Evolutionary conservation across 2,797 vertebrate genomes (phyloP).

Genomic region (Phataginus tetradactyla): DNA sequence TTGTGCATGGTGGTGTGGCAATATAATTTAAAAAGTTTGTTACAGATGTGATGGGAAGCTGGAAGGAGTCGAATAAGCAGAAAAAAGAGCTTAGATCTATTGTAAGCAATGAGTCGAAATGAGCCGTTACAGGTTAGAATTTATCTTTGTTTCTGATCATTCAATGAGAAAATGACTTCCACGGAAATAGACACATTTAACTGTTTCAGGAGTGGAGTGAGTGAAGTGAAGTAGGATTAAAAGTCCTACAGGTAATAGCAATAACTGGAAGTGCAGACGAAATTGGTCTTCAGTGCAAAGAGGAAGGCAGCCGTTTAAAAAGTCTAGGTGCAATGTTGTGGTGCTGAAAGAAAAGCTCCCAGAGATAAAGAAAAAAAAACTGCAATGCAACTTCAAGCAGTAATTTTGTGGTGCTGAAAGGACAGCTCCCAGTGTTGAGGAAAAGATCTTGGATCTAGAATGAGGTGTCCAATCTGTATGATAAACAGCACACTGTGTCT

Average conservation of each 20-base stretch:
- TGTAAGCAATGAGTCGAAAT: constrained; percentile 93
- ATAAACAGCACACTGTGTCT: constrained; percentile 93
- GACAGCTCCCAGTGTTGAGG: constrained; percentile 90
- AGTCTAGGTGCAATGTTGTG: constrained; percentile 90
- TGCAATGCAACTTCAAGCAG: constrained; percentile 89
- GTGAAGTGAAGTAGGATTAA: constrained; percentile 88
- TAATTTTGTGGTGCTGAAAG: constrained; percentile 91
- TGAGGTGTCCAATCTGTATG: constrained; percentile 93
- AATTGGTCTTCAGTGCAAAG: constrained; percentile 90
- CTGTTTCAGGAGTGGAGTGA: constrained; percentile 86
- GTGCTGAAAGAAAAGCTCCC: constrained; percentile 91
- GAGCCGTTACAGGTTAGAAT: constrained; percentile 92
- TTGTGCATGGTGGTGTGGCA: constrained; percentile 92
- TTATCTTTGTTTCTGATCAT: constrained; percentile 91
- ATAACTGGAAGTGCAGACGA: constrained; percentile 90
- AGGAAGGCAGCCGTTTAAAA: constrained; percentile 90
- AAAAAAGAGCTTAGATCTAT: constrained; percentile 92
- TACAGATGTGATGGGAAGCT: constrained; percentile 93
- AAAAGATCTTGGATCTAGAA: constrained; percentile 89
- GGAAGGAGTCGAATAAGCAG: constrained; percentile 92
- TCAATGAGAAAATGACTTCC: constrained; percentile 91
- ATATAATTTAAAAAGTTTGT: constrained; percentile 90
- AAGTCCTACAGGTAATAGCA: constrained; percentile 89
- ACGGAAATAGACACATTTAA: constrained; percentile 90
- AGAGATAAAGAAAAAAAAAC: constrained; percentile 85